These are phyloP conservation scores for Lissonota sp. DNA, from an alignment of 2,888 invertebrate genomes.

Conservation along the genomic window DNA sequence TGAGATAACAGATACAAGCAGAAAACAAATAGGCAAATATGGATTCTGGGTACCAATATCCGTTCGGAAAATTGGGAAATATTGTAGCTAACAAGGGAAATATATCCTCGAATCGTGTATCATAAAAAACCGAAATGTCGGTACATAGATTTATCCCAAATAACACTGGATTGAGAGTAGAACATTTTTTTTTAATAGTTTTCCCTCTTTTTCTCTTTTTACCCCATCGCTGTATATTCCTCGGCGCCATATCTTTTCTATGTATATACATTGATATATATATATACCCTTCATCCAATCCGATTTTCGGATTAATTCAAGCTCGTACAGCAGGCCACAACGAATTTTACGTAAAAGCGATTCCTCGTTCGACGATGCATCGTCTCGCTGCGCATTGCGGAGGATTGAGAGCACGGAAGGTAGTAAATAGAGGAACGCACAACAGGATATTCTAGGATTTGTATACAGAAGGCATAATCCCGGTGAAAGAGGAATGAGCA, in stretches of 20 bases:
- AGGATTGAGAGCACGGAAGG: neutral
- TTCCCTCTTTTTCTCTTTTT: neutral
- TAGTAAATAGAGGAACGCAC: slow-evolving; percentile 18
- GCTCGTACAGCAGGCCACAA: slow-evolving; percentile 52
- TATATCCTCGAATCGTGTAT: neutral
- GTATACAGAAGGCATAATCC: slow-evolving; percentile 46
- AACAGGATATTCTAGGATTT: slow-evolving; percentile 49
- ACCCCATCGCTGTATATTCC: neutral
- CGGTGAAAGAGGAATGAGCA: slow-evolving; percentile 32
- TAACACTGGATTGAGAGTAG: slow-evolving; percentile 23
- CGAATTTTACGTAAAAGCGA: slow-evolving; percentile 58
- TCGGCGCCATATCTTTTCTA: neutral
- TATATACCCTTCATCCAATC: slow-evolving; percentile 36
- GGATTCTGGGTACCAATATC: neutral
- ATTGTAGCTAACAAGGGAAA: neutral
- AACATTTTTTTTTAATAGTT: slow-evolving; percentile 29
- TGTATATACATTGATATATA: neutral
- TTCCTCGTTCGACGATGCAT: slow-evolving; percentile 51
- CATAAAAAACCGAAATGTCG: neutral
- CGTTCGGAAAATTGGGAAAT: neutral
- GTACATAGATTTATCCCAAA: slow-evolving; percentile 6
- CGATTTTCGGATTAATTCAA: slow-evolving; percentile 60
- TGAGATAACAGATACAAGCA: neutral
- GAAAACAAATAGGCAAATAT: too few relatives aligned
- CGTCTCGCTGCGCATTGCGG: slow-evolving; percentile 39